phyloP scores from a whole-genome alignment of 2,888 invertebrate genomes.

The Ectropis crepuscularia region DNA sequence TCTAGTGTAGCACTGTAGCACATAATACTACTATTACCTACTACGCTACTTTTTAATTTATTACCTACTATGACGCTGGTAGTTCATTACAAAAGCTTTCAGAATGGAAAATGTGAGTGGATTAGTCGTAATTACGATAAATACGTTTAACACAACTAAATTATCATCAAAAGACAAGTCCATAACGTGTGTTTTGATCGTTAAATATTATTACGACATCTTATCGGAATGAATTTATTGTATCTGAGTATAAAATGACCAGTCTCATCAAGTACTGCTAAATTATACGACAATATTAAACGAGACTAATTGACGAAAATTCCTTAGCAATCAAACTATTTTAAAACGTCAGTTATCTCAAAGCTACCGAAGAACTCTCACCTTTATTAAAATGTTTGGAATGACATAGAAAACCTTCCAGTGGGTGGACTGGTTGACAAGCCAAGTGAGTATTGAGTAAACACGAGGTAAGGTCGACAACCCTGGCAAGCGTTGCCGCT shows the following conservation, averaged over 20 bases:
- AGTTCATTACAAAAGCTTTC: too few species aligned
- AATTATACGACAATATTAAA: neutral
- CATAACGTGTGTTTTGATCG: neutral
- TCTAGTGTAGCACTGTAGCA: too few species aligned
- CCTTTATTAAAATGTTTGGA: constrained; percentile 58
- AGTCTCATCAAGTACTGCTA: constrained; percentile 1
- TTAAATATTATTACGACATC: neutral
- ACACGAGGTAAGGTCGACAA: constrained; percentile 73
- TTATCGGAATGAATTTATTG: neutral
- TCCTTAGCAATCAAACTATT: constrained; percentile 15
- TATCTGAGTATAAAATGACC: neutral
- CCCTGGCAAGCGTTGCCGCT: constrained; percentile 54
- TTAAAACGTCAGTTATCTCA: constrained; percentile 29
- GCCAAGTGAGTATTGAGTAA: constrained; percentile 61
- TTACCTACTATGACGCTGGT: too few species aligned
- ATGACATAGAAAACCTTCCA: constrained; percentile 66
- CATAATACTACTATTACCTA: too few species aligned
- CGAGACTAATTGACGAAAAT: constrained; percentile 13
- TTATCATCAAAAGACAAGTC: too few species aligned
- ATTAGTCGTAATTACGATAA: too few species aligned
- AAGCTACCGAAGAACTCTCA: constrained; percentile 56
- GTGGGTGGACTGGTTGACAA: constrained; percentile 81
- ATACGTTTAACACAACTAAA: too few species aligned
- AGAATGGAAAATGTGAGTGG: too few species aligned
- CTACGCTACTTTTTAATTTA: too few species aligned